A percentile compares a stretch with the other conserved stretches of the same genome.
Evolutionary conservation across 2,797 vertebrate species (phyloP).

Genomic region (Falco berigora): DNA sequence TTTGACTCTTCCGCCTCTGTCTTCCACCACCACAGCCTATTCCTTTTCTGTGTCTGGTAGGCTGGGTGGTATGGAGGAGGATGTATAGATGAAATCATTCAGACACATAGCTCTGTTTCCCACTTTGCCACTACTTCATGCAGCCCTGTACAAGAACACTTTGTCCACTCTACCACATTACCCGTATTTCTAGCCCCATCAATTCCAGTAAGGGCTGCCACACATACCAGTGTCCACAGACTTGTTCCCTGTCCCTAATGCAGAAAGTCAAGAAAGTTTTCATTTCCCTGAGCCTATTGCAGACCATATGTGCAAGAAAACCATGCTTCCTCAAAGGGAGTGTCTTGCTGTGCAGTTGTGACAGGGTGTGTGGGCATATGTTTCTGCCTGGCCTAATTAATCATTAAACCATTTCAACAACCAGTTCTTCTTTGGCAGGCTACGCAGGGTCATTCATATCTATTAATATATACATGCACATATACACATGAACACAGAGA

Average conservation of each 20-base stretch:
- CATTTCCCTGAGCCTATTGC: not conserved
- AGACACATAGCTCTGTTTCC: not conserved
- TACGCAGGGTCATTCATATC: not conserved
- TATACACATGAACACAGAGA: not conserved
- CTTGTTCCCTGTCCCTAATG: not conserved
- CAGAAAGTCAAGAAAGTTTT: not conserved
- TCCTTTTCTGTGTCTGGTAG: not conserved
- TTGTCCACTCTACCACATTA: not conserved
- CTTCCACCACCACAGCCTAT: not conserved
- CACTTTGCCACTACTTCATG: not conserved
- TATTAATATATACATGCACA: not conserved
- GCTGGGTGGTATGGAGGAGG: not conserved
- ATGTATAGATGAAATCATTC: not conserved
- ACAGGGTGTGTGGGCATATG: not conserved
- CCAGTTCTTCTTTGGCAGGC: not conserved
- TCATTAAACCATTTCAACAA: not conserved
- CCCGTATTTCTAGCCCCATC: not conserved
- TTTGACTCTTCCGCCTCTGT: not conserved
- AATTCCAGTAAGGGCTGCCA: not conserved
- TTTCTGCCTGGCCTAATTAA: not conserved
- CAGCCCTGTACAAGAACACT: not conserved
- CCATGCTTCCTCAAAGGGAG: not conserved
- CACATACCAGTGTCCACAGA: not conserved
- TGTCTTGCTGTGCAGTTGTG: not conserved
- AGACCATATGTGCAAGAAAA: not conserved